phyloP scores from a whole-genome alignment of 1,140 invertebrate species.

The Harpegnathos saltator region DNA sequence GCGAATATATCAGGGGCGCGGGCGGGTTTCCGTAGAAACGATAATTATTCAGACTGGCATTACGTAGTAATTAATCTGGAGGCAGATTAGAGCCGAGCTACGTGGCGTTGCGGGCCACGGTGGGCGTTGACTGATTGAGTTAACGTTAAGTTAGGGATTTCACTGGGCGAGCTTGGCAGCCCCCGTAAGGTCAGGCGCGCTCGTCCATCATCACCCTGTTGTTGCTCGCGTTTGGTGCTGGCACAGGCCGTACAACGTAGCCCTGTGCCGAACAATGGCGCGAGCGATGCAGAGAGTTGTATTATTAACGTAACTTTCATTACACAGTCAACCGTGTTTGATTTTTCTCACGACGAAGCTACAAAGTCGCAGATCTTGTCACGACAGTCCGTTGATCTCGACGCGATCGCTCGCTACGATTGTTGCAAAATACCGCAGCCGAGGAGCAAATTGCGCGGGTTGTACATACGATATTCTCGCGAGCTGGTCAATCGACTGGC shows the following conservation, averaged over 20 bases:
- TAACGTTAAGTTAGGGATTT: slow-evolving; percentile 84
- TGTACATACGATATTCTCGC: slow-evolving; percentile 25
- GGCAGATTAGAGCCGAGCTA: slow-evolving; percentile 81
- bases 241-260: slow-evolving; percentile 9
- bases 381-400: slow-evolving; percentile 11
- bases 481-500: slow-evolving; percentile 25
- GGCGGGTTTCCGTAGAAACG: slow-evolving; percentile 75
- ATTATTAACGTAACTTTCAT: slow-evolving; percentile 82
- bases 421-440: not conserved
- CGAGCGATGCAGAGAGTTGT: slow-evolving; percentile 75
- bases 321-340: not conserved
- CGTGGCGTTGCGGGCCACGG: slow-evolving; percentile 60
- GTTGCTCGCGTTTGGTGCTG: slow-evolving; percentile 25
- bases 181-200: slow-evolving; percentile 79
- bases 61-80: slow-evolving; percentile 84
- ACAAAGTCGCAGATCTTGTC: no score
- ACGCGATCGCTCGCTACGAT: not conserved
- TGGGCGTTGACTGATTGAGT: slow-evolving; percentile 85
- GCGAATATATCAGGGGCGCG: slow-evolving; percentile 50
- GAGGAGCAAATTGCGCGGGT: not conserved
- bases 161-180: slow-evolving; percentile 81
- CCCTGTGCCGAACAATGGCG: slow-evolving; percentile 65
- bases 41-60: slow-evolving; percentile 82
- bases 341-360: not conserved
- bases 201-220: slow-evolving; percentile 84